Percentiles rank a stretch among this genome's conserved stretches.
Evolutionary conservation across 2,888 invertebrate genomes (phyloP).

Genomic region (Drosophila niveifrons): DNA sequence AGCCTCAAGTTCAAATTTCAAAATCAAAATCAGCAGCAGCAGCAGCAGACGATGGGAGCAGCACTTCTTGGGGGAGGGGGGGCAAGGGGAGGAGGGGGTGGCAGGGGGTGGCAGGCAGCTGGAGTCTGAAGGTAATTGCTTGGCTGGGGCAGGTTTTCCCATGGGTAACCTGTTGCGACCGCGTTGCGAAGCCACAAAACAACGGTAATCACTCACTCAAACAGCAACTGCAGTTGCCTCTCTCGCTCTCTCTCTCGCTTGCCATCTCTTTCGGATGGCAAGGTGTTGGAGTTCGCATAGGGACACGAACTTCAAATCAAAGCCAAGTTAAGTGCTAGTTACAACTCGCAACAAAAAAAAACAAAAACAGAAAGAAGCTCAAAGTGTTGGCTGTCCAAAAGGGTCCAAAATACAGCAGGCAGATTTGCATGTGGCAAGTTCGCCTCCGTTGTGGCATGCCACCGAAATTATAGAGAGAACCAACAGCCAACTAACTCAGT

Average conservation of each 20-base stretch:
- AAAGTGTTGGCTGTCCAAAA: constrained; percentile 68
- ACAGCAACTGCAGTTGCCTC: constrained; percentile 32
- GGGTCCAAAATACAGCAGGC: constrained; percentile 33
- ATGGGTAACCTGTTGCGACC: constrained; percentile 81
- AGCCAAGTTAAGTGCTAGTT: constrained; percentile 81
- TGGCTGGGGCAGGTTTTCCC: constrained; percentile 70
- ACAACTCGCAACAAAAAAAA: constrained; percentile 14
- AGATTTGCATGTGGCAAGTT: constrained; percentile 58
- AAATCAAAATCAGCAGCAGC: constrained; percentile 80
- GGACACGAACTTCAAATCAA: constrained; percentile 85
- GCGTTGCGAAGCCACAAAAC: constrained; percentile 41
- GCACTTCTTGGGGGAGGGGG: too few species aligned
- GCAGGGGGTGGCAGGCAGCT: background rate
- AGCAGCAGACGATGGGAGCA: constrained; percentile 7
- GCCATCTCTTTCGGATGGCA: constrained; percentile 43
- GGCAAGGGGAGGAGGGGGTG: background rate
- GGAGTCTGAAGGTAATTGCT: constrained; percentile 65
- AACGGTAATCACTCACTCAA: constrained; percentile 80
- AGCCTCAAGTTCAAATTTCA: constrained; percentile 85
- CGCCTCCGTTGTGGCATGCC: constrained; percentile 41
- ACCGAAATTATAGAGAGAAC: constrained; percentile 48
- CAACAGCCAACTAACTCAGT: constrained; percentile 44
- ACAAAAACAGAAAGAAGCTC: background rate
- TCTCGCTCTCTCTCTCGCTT: background rate
- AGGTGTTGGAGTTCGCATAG: constrained; percentile 80